A percentile compares a stretch with the other conserved stretches of the same genome.
phyloP scores from a whole-genome alignment of 2,888 invertebrate genomes.

The Dicranocentrus wangi region DNA sequence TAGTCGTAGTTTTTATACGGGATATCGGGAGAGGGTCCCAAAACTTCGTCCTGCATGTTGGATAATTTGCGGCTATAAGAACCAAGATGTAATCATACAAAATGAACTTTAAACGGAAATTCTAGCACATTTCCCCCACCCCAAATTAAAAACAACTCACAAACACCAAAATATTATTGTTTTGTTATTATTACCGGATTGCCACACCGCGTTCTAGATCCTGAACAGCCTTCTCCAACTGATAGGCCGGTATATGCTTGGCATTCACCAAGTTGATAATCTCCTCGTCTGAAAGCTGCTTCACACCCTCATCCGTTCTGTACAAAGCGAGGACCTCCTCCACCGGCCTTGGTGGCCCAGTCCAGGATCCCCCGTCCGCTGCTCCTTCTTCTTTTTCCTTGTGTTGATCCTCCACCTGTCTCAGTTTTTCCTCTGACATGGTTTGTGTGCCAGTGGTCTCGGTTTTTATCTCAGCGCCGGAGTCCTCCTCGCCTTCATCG shows the following conservation, averaged over 20 bases:
- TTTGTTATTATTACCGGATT: conserved; percentile 78
- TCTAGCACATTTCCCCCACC: too few species aligned
- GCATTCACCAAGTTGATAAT: conserved; percentile 86
- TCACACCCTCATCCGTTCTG: conserved; percentile 81
- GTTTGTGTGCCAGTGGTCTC: conserved; percentile 9
- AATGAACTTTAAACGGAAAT: too few species aligned
- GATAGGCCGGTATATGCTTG: conserved; percentile 88
- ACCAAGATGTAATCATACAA: neutral
- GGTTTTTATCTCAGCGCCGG: neutral
- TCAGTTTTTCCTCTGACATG: neutral
- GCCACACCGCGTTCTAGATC: conserved; percentile 90
- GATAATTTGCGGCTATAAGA: conserved; percentile 41
- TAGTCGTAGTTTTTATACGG: conserved; percentile 69
- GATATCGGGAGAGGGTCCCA: conserved; percentile 40
- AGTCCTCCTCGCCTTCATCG: conserved; percentile 59
- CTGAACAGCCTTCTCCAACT: conserved; percentile 87
- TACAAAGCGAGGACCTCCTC: conserved; percentile 85
- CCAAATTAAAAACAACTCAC: conserved; percentile 76
- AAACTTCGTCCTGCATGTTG: conserved; percentile 44
- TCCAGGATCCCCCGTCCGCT: conserved; percentile 24
- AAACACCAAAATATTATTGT: neutral
- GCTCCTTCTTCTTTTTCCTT: too few species aligned
- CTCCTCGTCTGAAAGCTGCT: conserved; percentile 87
- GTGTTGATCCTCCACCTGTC: conserved; percentile 73
- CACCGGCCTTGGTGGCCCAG: conserved; percentile 74